Base-by-base conservation (phyloP, 1,140 invertebrate species). In the Calycopis cecrops region DNA sequence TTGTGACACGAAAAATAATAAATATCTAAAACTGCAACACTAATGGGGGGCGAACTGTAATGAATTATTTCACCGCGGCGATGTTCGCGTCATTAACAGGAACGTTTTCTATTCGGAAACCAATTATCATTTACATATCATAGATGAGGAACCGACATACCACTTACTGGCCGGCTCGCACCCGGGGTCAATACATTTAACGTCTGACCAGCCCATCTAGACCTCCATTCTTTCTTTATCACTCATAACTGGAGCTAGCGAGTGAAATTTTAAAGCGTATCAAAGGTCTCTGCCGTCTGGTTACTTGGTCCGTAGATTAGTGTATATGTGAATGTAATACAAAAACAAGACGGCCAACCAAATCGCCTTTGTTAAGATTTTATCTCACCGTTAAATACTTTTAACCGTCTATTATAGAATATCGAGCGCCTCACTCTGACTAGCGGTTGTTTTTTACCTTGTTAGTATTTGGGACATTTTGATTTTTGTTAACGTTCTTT, bases 61-160 rank as follows among this genome's bases (percentile, higher is more conserved):
- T 9, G 35, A 2, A 37, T 37, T 37, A 37, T 37, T 59, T 71
- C 65, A 67, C 69, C 67, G 65, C 65, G 56, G 60, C 52, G 71
- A 60, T 68, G 59, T 70, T 74, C 60, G 50, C 60, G 51, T 68
- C 62, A 71, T 78, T 73, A 76, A 80, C 69, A 76, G 67, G 67
- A 53, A 53, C 52, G 52, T 79, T 77, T 81, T 73, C 65, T 70
- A 76, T 82, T 79, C 72, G 71, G 69, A 79, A 84, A 82, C 73
- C 76, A 86, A 81, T 86, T 82, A 83, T 84, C 81, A 82, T 86
- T 83, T 77, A 83, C 80, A 79, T 86, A 83, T 84, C 76, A 81
- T 69, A 81, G 75, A 79, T 69, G 75, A 73, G 69, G 76, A 65
- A 75, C 73, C 75, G 80, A 84, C 73, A 66, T 68, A 69, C 68